Evolutionary conservation across 1,140 invertebrate species (phyloP).

Genomic region (Oncopodura yosiiana): DNA sequence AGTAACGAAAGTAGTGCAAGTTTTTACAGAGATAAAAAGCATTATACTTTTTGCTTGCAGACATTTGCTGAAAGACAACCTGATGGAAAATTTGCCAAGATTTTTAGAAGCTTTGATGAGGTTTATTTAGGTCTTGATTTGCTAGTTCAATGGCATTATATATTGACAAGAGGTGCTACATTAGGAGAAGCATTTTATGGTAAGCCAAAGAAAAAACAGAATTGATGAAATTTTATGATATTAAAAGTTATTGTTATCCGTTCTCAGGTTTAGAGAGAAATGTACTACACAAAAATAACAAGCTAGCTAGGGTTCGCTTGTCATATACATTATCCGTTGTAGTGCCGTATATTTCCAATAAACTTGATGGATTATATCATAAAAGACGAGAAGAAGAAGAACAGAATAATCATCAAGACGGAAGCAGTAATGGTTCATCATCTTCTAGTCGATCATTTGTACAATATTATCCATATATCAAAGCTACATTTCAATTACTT

Average conservation of each 20-base stretch:
- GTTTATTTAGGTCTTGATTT: constrained; percentile 18
- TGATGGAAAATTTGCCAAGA: neutral
- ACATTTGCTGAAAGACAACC: constrained; percentile 15
- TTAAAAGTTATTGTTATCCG: neutral
- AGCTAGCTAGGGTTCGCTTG: constrained; percentile 4
- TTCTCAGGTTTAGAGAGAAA: no score
- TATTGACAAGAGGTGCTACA: constrained; percentile 23
- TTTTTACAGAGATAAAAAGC: neutral
- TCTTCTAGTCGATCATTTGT: neutral
- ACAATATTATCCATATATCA: neutral
- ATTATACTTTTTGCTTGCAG: constrained; percentile 5
- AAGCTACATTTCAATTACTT: neutral
- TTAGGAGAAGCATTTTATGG: constrained; percentile 30
- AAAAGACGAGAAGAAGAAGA: no score
- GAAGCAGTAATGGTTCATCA: neutral
- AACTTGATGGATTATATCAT: constrained; percentile 6
- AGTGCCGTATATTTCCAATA: constrained; percentile 12
- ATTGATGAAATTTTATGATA: no score
- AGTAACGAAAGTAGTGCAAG: neutral
- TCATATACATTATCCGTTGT: constrained; percentile 16
- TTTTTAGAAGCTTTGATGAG: constrained; percentile 23
- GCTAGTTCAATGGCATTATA: constrained; percentile 28
- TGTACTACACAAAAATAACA: neutral
- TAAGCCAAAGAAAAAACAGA: constrained; percentile 6
- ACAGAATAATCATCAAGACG: no score